Conservation (phyloP, 2,113 vertebrate species). For the Micronycteris hirsuta region DNA sequence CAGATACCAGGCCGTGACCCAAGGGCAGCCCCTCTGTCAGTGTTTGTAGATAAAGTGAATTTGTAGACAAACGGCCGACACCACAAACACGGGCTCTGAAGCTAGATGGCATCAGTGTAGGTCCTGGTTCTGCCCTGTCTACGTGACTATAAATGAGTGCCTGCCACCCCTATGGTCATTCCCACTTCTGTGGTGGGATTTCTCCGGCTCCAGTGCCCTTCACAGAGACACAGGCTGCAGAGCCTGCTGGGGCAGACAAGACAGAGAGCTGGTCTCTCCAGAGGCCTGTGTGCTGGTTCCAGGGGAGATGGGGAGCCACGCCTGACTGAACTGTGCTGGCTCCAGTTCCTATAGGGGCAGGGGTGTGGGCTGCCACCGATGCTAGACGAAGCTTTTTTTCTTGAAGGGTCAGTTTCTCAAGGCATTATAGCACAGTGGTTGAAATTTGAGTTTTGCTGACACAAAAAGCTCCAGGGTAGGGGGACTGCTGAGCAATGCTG, state of each 20-base stretch:
- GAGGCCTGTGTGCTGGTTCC: neutral
- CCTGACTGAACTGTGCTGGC: neutral
- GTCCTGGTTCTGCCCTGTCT: neutral
- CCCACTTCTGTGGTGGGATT: neutral
- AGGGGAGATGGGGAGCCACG: neutral
- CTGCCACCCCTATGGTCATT: neutral
- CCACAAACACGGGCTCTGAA: neutral
- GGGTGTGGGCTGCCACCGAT: neutral
- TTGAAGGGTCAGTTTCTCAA: neutral
- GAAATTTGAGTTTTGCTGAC: neutral
- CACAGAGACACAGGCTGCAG: neutral
- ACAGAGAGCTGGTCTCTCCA: neutral
- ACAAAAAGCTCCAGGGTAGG: neutral
- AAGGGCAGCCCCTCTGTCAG: neutral
- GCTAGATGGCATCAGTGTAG: accelerated
- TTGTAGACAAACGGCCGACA: neutral
- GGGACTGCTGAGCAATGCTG: neutral
- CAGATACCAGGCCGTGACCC: neutral
- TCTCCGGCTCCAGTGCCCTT: neutral
- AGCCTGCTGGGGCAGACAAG: neutral
- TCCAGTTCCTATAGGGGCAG: neutral
- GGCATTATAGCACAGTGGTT: neutral
- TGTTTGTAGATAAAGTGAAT: neutral
- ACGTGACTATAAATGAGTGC: neutral
- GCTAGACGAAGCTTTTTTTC: neutral